Base-by-base conservation (phyloP, 2,113 vertebrate genomes). In the Ascaphus truei region DNA sequence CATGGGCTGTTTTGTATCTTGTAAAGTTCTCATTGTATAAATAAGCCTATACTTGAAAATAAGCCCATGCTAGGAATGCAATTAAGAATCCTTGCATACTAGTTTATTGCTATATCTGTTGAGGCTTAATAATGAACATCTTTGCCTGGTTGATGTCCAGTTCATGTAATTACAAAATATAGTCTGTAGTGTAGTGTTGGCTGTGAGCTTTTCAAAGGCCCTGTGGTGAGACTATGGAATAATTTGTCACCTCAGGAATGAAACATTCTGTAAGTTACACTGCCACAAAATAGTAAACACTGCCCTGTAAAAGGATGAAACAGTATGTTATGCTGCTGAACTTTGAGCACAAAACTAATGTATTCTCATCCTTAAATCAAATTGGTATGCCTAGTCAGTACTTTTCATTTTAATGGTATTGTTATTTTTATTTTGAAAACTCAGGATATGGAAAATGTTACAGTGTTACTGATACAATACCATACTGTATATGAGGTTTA, bases 31-130 rank as follows among this genome's bases (percentile, higher is more conserved):
- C 39, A 45, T 68, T 47, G 45, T 37, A 58, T 59, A 68, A 68
- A 59, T 59, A 68, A 48, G 55, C 45, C 31, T 39, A 31, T 50
- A 48, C 55, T 37, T 59, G 43, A 48, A 60, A 69, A 60, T 23
- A 60, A 60, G 16, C 66, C 45, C 66, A 69, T 60, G 43, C 55
- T 39, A 60, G 1, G 30, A 59, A 60, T 51, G 45, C 66, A 69
- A 69, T 69, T 69, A 69, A 50, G 23, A 60, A 39, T 69, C 66
- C 45, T 56, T 22, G 66, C 43, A 8, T 29, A 69, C 6, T 69
- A 69, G 55, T 69, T 69, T 51, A 69, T 69, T 69, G n/a, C n/a
- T n/a, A n/a, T n/a, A 69, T 50, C 55, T 47, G 43, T 69, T 34
- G 66, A 59, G 56, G 55, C 53, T 60, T 47, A 27, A 51, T 50